Conservation (phyloP, 1,140 invertebrate species). For the Papilio aristodemus region DNA sequence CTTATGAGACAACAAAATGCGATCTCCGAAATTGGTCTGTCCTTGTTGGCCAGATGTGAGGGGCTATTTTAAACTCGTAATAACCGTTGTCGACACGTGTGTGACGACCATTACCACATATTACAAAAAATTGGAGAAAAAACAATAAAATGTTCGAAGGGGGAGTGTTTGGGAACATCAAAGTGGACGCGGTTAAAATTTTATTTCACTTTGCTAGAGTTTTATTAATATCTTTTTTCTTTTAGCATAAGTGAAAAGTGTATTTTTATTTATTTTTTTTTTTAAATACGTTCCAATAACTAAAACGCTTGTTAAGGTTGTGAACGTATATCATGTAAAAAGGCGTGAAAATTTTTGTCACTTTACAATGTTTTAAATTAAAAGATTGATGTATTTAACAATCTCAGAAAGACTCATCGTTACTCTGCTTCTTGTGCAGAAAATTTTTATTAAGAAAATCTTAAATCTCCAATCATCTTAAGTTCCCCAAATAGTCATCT, state of each 20-base stretch:
- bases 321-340: too few relatives aligned
- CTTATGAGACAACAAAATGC: constrained; percentile 49
- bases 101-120: constrained; percentile 77
- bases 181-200: constrained; percentile 67
- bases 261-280: too few relatives aligned
- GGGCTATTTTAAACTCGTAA: constrained; percentile 80
- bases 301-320: too few relatives aligned
- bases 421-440: too few relatives aligned
- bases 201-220: constrained; percentile 12
- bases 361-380: too few relatives aligned
- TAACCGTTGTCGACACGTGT: constrained; percentile 77
- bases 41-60: constrained; percentile 55
- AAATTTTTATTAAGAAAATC: too few relatives aligned
- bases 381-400: too few relatives aligned
- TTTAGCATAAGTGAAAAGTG: too few relatives aligned
- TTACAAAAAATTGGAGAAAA: constrained; percentile 77
- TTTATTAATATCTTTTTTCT: not conserved
- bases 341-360: too few relatives aligned
- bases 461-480: constrained; percentile 22
- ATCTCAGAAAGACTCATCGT: too few relatives aligned
- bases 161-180: constrained; percentile 48
- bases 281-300: too few relatives aligned
- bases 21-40: constrained; percentile 61
- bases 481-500: constrained; percentile 56
- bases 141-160: constrained; percentile 67